Conservation (phyloP, 2,797 vertebrate genomes). For the Lepus oiostolus region DNA sequence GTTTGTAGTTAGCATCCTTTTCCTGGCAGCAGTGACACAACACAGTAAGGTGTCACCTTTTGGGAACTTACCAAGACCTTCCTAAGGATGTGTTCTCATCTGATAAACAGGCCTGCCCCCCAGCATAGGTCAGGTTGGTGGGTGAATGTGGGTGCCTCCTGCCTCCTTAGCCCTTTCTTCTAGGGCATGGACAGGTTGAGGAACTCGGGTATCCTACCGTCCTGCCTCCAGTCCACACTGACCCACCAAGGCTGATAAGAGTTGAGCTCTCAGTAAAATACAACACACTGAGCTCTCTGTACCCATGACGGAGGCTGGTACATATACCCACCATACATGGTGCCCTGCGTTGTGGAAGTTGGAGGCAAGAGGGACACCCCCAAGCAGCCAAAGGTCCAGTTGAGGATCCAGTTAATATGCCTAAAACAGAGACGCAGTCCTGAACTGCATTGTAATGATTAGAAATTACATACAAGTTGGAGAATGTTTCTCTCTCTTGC, state of each 20-base stretch:
- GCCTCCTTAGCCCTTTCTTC: background rate
- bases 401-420: background rate
- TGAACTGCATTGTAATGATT: background rate
- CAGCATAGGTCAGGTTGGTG: background rate
- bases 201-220: background rate
- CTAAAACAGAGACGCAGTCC: background rate
- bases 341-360: background rate
- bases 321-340: background rate
- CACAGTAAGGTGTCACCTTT: conserved; percentile 16
- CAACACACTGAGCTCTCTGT: background rate
- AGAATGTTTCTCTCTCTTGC: conserved; percentile 22
- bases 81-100: background rate
- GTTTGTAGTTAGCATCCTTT: conserved; percentile 51
- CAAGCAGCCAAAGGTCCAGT: background rate
- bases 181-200: background rate
- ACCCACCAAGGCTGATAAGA: background rate
- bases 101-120: conserved; percentile 12
- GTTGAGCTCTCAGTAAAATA: background rate
- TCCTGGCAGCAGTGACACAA: background rate
- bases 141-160: background rate
- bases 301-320: background rate
- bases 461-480: background rate
- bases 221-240: background rate
- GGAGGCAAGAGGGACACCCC: background rate
- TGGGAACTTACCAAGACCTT: conserved; percentile 37